Conservation (phyloP, 2,113 vertebrate species). For the Upupa epops region DNA sequence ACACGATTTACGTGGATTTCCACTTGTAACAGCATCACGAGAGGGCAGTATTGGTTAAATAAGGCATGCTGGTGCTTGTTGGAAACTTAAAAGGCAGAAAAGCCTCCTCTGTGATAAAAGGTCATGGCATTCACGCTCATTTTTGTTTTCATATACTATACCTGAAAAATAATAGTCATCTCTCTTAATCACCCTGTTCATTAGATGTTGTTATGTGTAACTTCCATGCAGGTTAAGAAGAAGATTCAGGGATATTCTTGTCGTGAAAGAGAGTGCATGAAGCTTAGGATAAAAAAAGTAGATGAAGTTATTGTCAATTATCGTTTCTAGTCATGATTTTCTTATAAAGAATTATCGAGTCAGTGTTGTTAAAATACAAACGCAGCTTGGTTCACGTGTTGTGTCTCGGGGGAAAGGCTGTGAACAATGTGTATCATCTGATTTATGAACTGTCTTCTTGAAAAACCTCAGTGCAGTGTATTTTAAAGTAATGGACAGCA, state of each 20-base stretch:
- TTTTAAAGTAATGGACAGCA: conserved; percentile 36
- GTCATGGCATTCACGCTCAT: not conserved
- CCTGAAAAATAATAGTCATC: not conserved
- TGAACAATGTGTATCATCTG: conserved; percentile 2
- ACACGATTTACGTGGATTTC: conserved; percentile 20
- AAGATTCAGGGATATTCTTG: not conserved
- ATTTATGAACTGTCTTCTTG: conserved; percentile 25
- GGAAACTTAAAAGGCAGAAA: not conserved
- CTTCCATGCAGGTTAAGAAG: not conserved
- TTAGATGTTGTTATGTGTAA: not conserved
- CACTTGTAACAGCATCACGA: conserved; percentile 51
- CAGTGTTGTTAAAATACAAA: not conserved
- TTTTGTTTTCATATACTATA: not conserved
- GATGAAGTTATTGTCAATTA: not conserved
- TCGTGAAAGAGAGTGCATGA: not conserved
- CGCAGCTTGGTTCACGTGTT: not conserved
- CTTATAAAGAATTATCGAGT: not conserved
- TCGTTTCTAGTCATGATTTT: not conserved
- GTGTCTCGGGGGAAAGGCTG: not conserved
- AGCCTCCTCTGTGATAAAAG: not conserved
- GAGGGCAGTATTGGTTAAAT: conserved; percentile 61
- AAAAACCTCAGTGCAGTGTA: not conserved
- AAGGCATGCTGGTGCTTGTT: conserved; percentile 3
- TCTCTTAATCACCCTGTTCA: not conserved
- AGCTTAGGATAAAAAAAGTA: not conserved